Evolutionary conservation across 2,113 vertebrate genomes (phyloP).

Genomic region (Leptodactylus fuscus): DNA sequence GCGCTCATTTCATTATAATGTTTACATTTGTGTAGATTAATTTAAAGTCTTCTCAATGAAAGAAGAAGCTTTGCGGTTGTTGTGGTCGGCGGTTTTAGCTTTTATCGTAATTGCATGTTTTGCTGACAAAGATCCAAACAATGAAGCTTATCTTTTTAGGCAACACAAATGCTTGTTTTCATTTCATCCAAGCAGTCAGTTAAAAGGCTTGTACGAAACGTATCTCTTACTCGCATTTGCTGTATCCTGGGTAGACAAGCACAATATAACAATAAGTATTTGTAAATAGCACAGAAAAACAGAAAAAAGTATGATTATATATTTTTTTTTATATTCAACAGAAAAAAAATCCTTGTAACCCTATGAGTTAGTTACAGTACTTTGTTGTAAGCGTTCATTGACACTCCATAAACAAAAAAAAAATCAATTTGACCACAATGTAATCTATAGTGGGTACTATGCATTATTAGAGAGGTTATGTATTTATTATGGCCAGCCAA

Average conservation of each 20-base stretch:
- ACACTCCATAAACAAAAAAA: neutral
- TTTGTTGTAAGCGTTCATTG: neutral
- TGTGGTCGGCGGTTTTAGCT: slow-evolving; percentile 32
- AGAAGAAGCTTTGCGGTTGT: slow-evolving; percentile 47
- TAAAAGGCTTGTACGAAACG: slow-evolving; percentile 28
- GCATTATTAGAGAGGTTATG: neutral
- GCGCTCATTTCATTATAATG: slow-evolving; percentile 27
- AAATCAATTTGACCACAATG: neutral
- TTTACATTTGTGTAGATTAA: slow-evolving; percentile 46
- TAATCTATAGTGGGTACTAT: neutral
- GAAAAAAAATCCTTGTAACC: neutral
- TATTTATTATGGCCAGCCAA: neutral
- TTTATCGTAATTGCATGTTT: slow-evolving; percentile 53
- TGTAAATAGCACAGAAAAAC: slow-evolving; percentile 1
- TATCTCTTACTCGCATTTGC: neutral
- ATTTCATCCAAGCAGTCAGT: slow-evolving; percentile 11
- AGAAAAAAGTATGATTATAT: neutral
- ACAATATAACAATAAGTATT: neutral
- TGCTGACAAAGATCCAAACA: slow-evolving; percentile 50
- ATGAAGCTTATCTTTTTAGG: slow-evolving; percentile 48
- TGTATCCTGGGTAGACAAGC: slow-evolving; percentile 5
- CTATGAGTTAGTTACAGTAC: neutral
- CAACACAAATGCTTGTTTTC: slow-evolving; percentile 41
- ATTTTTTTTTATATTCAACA: neutral
- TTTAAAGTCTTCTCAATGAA: slow-evolving; percentile 20